A percentile compares a stretch with the other conserved stretches of the same genome.
These are phyloP conservation scores for Noctua fimbriata DNA, from an alignment of 2,888 invertebrate genomes.

Conservation along the genomic window DNA sequence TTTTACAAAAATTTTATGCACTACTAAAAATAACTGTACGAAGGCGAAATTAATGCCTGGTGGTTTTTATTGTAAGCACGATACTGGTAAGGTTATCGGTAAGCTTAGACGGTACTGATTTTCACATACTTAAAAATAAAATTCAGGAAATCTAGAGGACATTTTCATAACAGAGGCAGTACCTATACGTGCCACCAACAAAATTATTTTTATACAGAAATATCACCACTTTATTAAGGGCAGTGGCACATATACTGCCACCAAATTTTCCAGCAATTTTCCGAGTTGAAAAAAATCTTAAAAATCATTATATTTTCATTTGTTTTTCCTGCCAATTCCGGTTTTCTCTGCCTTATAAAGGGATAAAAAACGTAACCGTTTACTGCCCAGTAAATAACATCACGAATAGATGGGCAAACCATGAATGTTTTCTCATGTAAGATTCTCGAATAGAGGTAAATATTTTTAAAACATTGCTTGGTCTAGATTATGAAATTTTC, in stretches of 20 bases:
- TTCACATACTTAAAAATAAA: not conserved
- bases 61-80: not conserved
- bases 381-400: not conserved
- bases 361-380: not conserved
- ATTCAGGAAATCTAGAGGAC: not conserved
- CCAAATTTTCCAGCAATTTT: no score
- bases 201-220: no score
- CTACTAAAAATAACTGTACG: not conserved
- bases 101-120: not conserved
- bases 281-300: no score
- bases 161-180: not conserved
- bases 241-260: no score
- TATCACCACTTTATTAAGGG: no score
- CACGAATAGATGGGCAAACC: not conserved
- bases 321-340: no score
- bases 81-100: not conserved
- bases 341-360: no score
- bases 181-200: no score
- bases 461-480: slow-evolving; percentile 7
- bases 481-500: not conserved
- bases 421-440: not conserved
- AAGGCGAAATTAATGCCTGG: not conserved
- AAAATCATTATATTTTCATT: no score
- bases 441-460: not conserved
- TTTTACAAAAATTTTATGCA: not conserved